Evolutionary conservation across 2,888 invertebrate species (phyloP).

Genomic region (Thecophora atra): DNA sequence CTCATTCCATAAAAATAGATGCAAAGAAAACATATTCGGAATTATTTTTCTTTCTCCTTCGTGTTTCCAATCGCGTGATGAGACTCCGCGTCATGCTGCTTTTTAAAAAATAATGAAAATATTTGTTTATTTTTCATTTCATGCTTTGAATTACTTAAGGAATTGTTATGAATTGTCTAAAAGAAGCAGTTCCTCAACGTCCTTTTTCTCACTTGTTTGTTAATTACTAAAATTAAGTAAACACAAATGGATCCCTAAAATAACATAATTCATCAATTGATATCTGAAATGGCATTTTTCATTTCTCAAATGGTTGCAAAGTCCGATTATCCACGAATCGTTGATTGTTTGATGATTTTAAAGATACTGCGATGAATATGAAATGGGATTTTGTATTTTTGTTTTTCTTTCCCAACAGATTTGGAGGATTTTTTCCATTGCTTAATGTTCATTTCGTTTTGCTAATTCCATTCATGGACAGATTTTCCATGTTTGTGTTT

Average conservation of each 20-base stretch:
- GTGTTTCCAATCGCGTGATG: too few species aligned
- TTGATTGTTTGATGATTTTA: too few species aligned
- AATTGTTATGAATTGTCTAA: slow-evolving; percentile 6
- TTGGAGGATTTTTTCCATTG: too few species aligned
- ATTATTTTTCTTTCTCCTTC: neutral
- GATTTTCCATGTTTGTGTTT: too few species aligned
- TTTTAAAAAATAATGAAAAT: neutral
- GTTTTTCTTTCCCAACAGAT: neutral
- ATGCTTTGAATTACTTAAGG: neutral
- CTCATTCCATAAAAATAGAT: too few species aligned
- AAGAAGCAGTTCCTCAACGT: neutral
- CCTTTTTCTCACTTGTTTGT: neutral
- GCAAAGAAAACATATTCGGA: neutral
- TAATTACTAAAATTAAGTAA: slow-evolving; percentile 4
- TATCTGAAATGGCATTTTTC: slow-evolving; percentile 23
- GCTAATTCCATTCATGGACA: too few species aligned
- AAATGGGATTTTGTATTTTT: neutral
- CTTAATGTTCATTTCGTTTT: too few species aligned
- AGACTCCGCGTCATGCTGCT: too few species aligned
- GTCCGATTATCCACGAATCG: too few species aligned
- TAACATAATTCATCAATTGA: slow-evolving; percentile 29
- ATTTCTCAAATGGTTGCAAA: too few species aligned
- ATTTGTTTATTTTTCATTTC: slow-evolving; percentile 25
- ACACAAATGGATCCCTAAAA: slow-evolving; percentile 26
- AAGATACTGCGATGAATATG: neutral